Evolutionary conservation across 2,888 invertebrate species (phyloP), one percentile per base, ranked within the genome.

Genomic region (Drosophila rubida): DNA sequence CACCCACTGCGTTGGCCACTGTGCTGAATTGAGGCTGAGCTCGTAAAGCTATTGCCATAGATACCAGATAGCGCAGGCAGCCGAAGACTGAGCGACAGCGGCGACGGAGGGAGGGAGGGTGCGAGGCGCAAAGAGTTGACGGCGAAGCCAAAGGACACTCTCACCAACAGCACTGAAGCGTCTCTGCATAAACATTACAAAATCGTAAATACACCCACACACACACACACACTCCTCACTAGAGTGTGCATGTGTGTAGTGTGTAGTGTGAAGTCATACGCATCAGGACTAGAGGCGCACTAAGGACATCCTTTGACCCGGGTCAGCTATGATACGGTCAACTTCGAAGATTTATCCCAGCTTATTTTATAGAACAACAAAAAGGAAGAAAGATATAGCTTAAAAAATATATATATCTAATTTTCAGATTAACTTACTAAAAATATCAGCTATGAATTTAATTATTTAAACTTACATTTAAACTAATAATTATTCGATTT

Each of bases 181-280:
- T 78, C 53, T 58, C 65, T 65, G 81, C 80, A 80, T 80, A 87
- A 87, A 81, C 78, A 85, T 70, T 84, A 78, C 78, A 81, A 84
- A 81, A 80, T 84, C 74, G 81, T 87, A 84, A 80, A 84, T 84
- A 84, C 58, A 57, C 58, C 74, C 46, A 41, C 63, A 48, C 62
- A 60, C 68, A 71, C 44, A 35, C 35, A 23, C 13, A 9, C 53
- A 42, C 49, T 32, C 44, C 27, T 19, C 9, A 19, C 9, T 44
- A 23, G 39, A 48, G 23, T 50, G 13, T 59, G 32, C 44, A 16
- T 41, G 4, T 27, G 48, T 58, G 50, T 44, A 44, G 48, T 27
- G 57, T 39, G 39, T 25, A 54, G 58, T 66, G 61, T 44, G 41
- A 74, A 73, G 62, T 59, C 70, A 69, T 69, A 50, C 41, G 50